Evolutionary conservation across 2,888 invertebrate genomes (phyloP).

Genomic region (Catocala nupta): DNA sequence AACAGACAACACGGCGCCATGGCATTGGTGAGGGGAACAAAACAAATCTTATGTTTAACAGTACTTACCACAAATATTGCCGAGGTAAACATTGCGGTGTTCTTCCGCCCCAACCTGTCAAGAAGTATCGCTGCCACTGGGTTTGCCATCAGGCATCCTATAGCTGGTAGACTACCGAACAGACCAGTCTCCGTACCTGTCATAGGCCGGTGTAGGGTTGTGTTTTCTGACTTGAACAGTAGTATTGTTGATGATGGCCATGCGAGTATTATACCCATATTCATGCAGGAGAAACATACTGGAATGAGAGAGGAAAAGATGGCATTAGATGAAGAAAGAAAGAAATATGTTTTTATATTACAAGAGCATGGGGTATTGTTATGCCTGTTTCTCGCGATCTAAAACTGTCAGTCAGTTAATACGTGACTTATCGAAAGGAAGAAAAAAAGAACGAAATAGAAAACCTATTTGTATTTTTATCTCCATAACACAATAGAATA

Average conservation of each 20-base stretch:
- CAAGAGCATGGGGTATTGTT: not conserved
- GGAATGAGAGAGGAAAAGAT: constrained; percentile 30
- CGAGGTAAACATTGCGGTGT: constrained; percentile 53
- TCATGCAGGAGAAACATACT: constrained; percentile 68
- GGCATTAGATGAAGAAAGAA: too few relatives aligned
- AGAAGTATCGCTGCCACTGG: constrained; percentile 60
- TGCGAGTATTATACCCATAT: constrained; percentile 66
- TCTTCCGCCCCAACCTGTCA: constrained; percentile 68
- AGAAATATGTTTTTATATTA: not conserved
- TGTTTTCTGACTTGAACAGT: constrained; percentile 68
- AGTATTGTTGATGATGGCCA: constrained; percentile 73
- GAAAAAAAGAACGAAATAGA: too few relatives aligned
- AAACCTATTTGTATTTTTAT: too few relatives aligned
- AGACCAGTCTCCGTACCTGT: constrained; percentile 63
- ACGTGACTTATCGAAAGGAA: too few relatives aligned
- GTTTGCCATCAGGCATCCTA: constrained; percentile 51
- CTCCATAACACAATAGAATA: too few relatives aligned
- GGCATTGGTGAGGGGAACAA: too few relatives aligned
- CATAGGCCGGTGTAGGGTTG: constrained; percentile 72
- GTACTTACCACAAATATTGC: constrained; percentile 61
- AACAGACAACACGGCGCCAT: too few relatives aligned
- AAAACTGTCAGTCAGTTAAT: too few relatives aligned
- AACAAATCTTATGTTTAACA: too few relatives aligned
- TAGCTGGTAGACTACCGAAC: constrained; percentile 66
- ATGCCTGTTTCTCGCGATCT: too few relatives aligned